These are phyloP conservation scores for Xenopus petersii DNA, from an alignment of 2,797 vertebrate species.

Conservation along the genomic window DNA sequence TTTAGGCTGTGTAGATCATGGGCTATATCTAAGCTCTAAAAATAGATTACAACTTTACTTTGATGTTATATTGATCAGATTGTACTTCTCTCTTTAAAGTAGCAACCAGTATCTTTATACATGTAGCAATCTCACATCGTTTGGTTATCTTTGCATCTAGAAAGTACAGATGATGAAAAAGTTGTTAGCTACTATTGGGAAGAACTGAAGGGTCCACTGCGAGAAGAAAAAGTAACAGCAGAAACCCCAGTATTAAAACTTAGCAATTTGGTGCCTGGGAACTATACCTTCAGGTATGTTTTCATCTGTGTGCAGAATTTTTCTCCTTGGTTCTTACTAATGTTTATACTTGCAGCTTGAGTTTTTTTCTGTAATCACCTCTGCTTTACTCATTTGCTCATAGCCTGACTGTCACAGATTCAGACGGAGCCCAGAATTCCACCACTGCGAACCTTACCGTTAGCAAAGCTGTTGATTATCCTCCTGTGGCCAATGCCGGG, in stretches of 20 bases:
- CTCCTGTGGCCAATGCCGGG: slow-evolving; percentile 87
- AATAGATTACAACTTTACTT: too few relatives aligned
- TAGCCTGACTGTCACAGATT: slow-evolving; percentile 92
- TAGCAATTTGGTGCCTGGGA: slow-evolving; percentile 87
- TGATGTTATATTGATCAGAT: too few relatives aligned
- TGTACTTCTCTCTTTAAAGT: too few relatives aligned
- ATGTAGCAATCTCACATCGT: too few relatives aligned
- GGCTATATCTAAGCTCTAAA: too few relatives aligned
- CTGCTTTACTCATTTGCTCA: not conserved
- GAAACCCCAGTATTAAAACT: slow-evolving; percentile 83
- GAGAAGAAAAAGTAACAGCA: slow-evolving; percentile 90
- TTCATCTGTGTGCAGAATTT: not conserved
- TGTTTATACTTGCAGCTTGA: too few relatives aligned
- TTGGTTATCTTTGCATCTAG: slow-evolving; percentile 60
- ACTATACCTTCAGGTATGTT: slow-evolving; percentile 92
- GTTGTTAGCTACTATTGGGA: slow-evolving; percentile 93
- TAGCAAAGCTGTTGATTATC: slow-evolving; percentile 93
- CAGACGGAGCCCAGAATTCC: slow-evolving; percentile 82
- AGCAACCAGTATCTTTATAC: too few relatives aligned
- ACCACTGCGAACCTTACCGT: slow-evolving; percentile 84
- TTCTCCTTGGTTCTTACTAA: too few relatives aligned
- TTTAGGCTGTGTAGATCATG: too few relatives aligned
- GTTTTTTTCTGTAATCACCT: too few relatives aligned
- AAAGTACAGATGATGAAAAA: slow-evolving; percentile 94
- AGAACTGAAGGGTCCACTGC: slow-evolving; percentile 89